phyloP scores from a whole-genome alignment of 2,113 vertebrate species.

The Sapayoa aenigma region DNA sequence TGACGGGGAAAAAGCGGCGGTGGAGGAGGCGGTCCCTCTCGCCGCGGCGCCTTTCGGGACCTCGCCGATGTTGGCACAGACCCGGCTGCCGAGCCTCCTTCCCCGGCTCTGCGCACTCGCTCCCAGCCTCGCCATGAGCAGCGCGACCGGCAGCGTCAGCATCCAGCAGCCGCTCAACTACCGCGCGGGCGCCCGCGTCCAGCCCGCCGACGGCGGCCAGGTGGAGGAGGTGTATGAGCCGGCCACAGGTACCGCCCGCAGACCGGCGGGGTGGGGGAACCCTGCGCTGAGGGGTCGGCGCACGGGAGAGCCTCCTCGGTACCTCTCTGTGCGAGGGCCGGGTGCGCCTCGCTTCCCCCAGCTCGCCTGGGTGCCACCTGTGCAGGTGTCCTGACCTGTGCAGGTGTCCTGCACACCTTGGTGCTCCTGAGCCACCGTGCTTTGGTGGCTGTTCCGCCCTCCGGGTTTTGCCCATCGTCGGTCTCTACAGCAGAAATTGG shows the following conservation, averaged over 20 bases:
- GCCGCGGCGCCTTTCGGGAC: not conserved
- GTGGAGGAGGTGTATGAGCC: conserved; percentile 86
- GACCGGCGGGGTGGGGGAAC: not conserved
- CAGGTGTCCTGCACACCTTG: not conserved
- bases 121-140: conserved; percentile 54
- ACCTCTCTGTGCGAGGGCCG: not conserved
- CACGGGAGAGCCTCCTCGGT: not conserved
- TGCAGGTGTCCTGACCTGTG: fast-evolving
- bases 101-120: not conserved
- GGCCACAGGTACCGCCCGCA: conserved; percentile 82
- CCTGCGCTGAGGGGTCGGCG: fast-evolving
- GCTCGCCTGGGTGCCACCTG: fast-evolving
- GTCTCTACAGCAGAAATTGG: fast-evolving
- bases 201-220: conserved; percentile 69
- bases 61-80: not conserved
- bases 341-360: not conserved
- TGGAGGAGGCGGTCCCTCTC: not conserved
- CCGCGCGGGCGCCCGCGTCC: conserved; percentile 80
- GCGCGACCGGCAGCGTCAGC: conserved; percentile 71
- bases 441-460: not conserved
- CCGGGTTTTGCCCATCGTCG: fast-evolving
- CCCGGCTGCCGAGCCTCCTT: not conserved
- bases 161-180: conserved; percentile 84
- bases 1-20: not conserved
- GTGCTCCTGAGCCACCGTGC: not conserved